phyloP scores from a whole-genome alignment of 2,113 vertebrate genomes.

The Neotoma lepida region DNA sequence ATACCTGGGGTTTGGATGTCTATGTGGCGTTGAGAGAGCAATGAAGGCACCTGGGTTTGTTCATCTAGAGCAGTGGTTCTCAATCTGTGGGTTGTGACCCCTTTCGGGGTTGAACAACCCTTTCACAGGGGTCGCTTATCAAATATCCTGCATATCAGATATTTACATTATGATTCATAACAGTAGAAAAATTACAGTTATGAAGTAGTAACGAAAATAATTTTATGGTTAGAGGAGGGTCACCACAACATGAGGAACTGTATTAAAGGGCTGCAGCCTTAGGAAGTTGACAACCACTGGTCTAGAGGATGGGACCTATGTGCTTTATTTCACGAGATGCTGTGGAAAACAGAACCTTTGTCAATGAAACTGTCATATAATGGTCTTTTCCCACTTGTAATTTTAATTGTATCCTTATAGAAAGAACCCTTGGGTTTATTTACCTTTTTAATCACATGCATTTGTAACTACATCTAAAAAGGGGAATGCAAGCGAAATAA shows the following conservation, averaged over 20 bases:
- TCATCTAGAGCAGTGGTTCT: background rate
- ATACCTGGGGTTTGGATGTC: background rate
- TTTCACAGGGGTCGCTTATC: background rate
- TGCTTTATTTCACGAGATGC: background rate
- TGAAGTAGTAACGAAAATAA: background rate
- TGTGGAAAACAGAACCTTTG: background rate
- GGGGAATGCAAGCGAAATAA: background rate
- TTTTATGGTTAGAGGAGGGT: background rate
- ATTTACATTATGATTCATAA: background rate
- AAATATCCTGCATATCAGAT: background rate
- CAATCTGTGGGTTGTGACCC: background rate
- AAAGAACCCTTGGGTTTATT: conserved; percentile 14
- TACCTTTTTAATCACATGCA: background rate
- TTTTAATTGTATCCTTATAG: background rate
- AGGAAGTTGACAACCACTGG: background rate
- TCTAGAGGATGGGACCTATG: background rate
- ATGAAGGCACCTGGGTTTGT: background rate
- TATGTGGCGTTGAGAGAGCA: background rate
- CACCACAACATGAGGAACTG: background rate
- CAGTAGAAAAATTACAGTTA: background rate
- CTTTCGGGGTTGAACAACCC: no score
- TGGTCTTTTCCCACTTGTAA: background rate
- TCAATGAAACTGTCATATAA: background rate
- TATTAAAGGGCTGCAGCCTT: background rate
- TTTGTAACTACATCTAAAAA: background rate